Evolutionary conservation across 2,113 vertebrate genomes (phyloP).

Genomic region (Eulacestoma nigropectus): DNA sequence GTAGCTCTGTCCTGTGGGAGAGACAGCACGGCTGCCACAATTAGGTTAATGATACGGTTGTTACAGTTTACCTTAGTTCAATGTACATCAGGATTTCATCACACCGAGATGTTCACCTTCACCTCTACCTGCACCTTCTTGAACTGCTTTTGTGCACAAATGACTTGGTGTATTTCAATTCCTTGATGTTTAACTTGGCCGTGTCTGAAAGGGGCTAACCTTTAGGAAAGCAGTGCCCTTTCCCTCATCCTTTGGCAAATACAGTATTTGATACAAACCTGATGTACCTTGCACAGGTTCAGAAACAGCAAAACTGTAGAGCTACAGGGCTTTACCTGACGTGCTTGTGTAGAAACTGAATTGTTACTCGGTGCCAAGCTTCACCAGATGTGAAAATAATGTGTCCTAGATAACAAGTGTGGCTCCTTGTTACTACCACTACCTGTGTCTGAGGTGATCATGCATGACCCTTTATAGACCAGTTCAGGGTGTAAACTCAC

Average conservation of each 20-base stretch:
- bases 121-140: not conserved
- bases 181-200: not conserved
- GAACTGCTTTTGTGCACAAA: not conserved
- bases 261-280: not conserved
- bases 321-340: not conserved
- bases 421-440: not conserved
- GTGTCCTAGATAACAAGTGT: not conserved
- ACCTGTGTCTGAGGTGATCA: not conserved
- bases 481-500: not conserved
- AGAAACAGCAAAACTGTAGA: not conserved
- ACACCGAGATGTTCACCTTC: not conserved
- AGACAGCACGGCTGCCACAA: not conserved
- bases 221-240: not conserved
- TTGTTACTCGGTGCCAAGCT: not conserved
- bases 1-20: not conserved
- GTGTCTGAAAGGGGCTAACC: not conserved
- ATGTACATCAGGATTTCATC: not conserved
- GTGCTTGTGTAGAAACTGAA: not conserved
- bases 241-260: not conserved
- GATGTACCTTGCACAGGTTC: not conserved
- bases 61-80: not conserved
- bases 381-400: not conserved
- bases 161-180: not conserved
- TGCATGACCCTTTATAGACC: not conserved
- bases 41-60: not conserved